Base-by-base conservation (phyloP, 2,797 vertebrate genomes). In the Pipistrellus pygmaeus region DNA sequence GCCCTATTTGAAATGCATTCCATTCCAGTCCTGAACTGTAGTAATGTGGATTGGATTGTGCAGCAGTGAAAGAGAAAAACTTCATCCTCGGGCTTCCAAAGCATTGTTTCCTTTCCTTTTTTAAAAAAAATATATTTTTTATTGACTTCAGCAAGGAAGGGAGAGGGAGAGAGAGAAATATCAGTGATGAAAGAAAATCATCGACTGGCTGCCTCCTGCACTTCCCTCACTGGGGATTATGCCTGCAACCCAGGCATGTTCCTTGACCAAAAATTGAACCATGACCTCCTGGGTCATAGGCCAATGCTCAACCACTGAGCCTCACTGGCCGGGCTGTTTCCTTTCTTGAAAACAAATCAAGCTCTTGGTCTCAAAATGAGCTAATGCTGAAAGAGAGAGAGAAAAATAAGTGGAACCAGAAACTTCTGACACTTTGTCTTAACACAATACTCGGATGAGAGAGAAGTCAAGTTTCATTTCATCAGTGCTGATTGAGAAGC, bases 361-460 rank as follows among this genome's bases (percentile, higher is more conserved):
- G 30, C 66, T 75, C 55, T 90, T 93, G 20, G 68, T 94, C 69
- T 90, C 41, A 30, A 92, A 82, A 92, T 18, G 13, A 95, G 25
- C 44, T 60, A 92, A 72, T 27, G 21, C 44, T 51, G 77, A 91
- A 10, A 82, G 38, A 55, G 35, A 38, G n/a, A 41, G 20, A 69
- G 4, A 94, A 68, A 68, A 81, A 48, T 80, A 94, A 93, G 32
- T 44, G 55, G 85, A 88, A 89, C 57, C 60, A 91, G 93, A 91
- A 93, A 69, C 10, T 64, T 69, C 68, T 64, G 64, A 51, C 15
- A 18, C 69, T 87, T 69, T n/a, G 21, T 66, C 53, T 78, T 85
- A 75, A 88, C 30, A n/a, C n/a, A 80, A 38, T 38, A 89, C 60
- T 73, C 12, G 32, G 71, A 9, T 18, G 71, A 83, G 30, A 88